Evolutionary conservation across 2,888 invertebrate genomes (phyloP), one percentile per base, ranked within the genome.

Genomic region (Arge pagana): DNA sequence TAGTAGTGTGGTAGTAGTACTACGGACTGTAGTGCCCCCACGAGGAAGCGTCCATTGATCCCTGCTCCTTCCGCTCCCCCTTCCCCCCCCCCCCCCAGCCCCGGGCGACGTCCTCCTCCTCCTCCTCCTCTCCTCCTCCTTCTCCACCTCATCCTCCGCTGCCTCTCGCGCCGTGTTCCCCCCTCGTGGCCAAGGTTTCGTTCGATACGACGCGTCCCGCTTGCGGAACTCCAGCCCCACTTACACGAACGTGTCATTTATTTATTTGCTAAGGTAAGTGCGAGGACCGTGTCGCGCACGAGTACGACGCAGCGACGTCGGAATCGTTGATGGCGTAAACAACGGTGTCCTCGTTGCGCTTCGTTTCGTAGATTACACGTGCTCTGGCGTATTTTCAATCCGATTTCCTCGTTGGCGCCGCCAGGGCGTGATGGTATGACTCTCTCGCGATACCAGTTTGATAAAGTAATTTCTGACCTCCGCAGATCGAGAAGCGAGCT

Each of bases 21-120:
- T 57, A 60, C 63, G 61, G 69, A 64, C 67, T 62, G 62, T 66
- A 67, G 65, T 64, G 65, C 68, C 65, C n/a, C 68, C 64, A 65
- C 62, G 60, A 71, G 68, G 71, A 64, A 64, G 67, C 70, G 71
- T 71, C 69, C 71, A 71, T 71, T 71, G 71, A 71, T 71, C 70
- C 66, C 70, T 59, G 53, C 57, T 51, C 45, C 51, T 50, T 48
- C 54, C 56, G 48, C 48, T 40, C 41, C 56, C 41, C 31, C 24
- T 36, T 21, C 37, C 31, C 45, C 33, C 52, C 42, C 24, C 37
- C 39, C 15, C 37, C 15, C 35, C 28, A 28, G 39, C 39, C 43
- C 8, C 8, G 6, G 51, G 43, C 21, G 45, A 36, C 37, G 30
- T 24, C 28, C 24, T 43, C 15, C 35, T 42, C 35, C 48, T 53